A percentile compares a stretch with the other conserved stretches of the same genome.
Conservation (phyloP, 2,888 invertebrate species). For the Dioctria rufipes region DNA sequence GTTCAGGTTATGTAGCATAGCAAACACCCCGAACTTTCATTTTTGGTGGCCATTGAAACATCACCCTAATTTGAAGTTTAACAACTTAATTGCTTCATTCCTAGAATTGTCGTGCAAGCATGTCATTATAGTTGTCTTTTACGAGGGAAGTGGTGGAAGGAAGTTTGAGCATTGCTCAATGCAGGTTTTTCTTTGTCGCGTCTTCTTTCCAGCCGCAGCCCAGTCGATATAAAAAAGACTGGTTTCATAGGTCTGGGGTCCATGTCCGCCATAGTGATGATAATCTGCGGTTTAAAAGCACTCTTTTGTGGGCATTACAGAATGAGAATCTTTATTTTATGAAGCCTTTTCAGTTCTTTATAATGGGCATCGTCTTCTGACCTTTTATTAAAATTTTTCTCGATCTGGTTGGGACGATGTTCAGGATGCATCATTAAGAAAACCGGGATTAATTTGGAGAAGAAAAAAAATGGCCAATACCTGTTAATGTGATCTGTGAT, state of each 20-base stretch:
- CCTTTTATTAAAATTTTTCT: conserved; percentile 1
- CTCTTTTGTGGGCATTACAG: neutral
- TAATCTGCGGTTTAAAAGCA: conserved; percentile 5
- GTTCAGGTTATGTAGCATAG: neutral
- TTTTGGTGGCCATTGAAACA: conserved; percentile 3
- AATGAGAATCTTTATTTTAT: conserved; percentile 23
- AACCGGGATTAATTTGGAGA: neutral
- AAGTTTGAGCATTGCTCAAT: neutral
- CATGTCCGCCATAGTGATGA: neutral
- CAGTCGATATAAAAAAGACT: neutral
- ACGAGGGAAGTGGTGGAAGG: neutral
- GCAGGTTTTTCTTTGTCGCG: conserved; percentile 1
- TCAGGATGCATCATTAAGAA: neutral
- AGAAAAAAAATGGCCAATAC: neutral
- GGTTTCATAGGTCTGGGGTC: neutral
- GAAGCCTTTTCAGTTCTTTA: neutral
- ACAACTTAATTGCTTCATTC: conserved; percentile 24
- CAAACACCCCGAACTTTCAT: neutral
- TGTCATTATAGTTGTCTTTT: neutral
- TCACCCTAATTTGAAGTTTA: neutral
- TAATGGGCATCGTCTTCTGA: neutral
- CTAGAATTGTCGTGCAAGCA: neutral
- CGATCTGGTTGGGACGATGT: neutral
- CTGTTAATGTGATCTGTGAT: neutral
- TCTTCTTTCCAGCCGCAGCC: neutral